Base-by-base conservation (phyloP, 1,140 invertebrate species). In the Neocloeon triangulifer region DNA sequence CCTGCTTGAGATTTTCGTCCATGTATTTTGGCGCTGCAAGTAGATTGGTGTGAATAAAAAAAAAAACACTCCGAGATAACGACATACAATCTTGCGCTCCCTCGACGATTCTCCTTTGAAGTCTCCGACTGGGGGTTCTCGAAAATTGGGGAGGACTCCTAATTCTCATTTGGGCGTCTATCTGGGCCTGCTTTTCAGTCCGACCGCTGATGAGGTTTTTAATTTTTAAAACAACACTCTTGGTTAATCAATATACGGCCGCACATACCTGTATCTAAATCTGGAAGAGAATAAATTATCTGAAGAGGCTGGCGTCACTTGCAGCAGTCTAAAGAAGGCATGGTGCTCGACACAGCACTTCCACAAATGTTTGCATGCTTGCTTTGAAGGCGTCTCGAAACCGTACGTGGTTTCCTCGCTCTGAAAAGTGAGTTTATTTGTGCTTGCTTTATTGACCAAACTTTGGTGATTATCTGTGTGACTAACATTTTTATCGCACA, bases 261-360 rank as follows among this genome's bases (percentile, higher is more conserved):
- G 71, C 69, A 66, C 73, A 53, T 64, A 60, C 43, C 73, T 58
- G 42, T 75, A 66, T 47, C 73, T 62, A 35, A 73, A 68, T 38
- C 73, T 70, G 33, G 77, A 49, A 20, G 69, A 63, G 53, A 74
- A 74, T 37, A 76, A 62, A 27, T 15, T 27, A 29, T 29, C 27
- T 20, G 39, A 43, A 37, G 39, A 39, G 10, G 40, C 36, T 40
- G 58, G 74, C 30, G 68, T 69, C 41, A 67, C 73, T 55, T 63
- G 79, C 48, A 84, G 76, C 25, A 95, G 59, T 30, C 91, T 67
- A 62, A 96, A 99, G 63, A 99, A 99, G 3, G 82, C 80, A 55
- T 97, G 91, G 52, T 97, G 89, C 47, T 99, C 94, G 16, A 94
- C 72, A 46, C 89, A 94, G 58, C 92, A 97, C 46, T 92, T 88